A percentile compares a stretch with the other conserved stretches of the same genome.
Conservation (phyloP, 2,113 vertebrate species). For the Sinocyclocheilus anophthalmus region DNA sequence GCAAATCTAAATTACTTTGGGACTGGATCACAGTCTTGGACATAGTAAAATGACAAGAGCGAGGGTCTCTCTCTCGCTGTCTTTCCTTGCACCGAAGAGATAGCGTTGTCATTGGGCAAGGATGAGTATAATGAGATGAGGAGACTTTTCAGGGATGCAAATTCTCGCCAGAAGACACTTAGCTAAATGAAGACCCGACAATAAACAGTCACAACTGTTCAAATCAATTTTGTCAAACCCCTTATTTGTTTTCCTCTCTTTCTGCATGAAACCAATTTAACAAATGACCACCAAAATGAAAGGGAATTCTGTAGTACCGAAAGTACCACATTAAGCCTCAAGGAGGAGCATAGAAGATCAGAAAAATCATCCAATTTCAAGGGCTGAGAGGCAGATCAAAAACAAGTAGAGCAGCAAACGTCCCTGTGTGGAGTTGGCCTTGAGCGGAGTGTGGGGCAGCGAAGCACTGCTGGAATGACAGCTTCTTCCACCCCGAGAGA, state of each 20-base stretch:
- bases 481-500: conserved; percentile 14
- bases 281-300: conserved; percentile 73
- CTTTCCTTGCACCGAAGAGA: conserved; percentile 49
- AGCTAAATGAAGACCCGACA: conserved; percentile 73
- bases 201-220: conserved; percentile 77
- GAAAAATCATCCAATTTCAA: conserved; percentile 51
- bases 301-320: conserved; percentile 61
- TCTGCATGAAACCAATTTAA: conserved; percentile 70
- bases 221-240: conserved; percentile 72
- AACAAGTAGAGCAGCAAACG: conserved; percentile 38
- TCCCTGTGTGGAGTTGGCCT: conserved; percentile 3
- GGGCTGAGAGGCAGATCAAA: conserved; percentile 35
- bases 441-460: conserved; percentile 7
- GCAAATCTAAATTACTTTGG: not conserved
- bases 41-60: not conserved
- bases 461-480: conserved; percentile 41
- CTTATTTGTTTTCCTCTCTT: conserved; percentile 67
- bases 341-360: conserved; percentile 36
- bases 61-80: not conserved
- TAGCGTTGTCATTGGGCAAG: conserved; percentile 63
- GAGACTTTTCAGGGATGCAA: conserved; percentile 69
- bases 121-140: conserved; percentile 65
- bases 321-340: conserved; percentile 61
- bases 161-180: conserved; percentile 70
- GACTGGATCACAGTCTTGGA: conserved; percentile 17